These are phyloP conservation scores for Umimayanthus kanabou DNA, from an alignment of 92 coral and sea anemone species.

Conservation along the genomic window DNA sequence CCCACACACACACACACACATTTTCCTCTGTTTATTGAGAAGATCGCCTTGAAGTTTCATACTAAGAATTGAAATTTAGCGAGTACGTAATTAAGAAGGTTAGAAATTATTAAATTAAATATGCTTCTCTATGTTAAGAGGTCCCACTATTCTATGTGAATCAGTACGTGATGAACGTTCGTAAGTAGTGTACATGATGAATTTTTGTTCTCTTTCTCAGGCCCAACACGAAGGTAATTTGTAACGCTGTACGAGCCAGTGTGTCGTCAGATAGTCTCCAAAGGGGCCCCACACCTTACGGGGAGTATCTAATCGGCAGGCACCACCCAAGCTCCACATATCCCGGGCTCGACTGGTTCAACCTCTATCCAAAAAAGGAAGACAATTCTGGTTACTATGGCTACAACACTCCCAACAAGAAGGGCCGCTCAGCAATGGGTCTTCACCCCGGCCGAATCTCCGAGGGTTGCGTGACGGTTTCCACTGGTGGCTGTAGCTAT, in stretches of 20 bases:
- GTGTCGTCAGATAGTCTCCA: background rate
- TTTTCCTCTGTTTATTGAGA: no score
- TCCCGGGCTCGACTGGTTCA: slow-evolving; percentile 46
- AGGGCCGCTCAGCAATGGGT: slow-evolving; percentile 50
- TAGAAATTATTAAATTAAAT: no score
- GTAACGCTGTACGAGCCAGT: background rate
- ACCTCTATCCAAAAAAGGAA: slow-evolving; percentile 53
- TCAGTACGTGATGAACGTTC: no score
- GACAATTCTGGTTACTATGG: slow-evolving; percentile 61
- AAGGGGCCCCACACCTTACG: slow-evolving; percentile 38
- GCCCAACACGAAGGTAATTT: background rate
- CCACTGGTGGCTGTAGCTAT: background rate
- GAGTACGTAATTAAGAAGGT: no score
- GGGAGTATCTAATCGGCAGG: slow-evolving; percentile 50
- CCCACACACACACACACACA: no score
- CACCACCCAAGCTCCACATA: background rate
- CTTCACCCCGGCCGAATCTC: slow-evolving; percentile 46
- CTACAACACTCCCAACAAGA: slow-evolving; percentile 12
- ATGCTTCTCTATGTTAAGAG: no score
- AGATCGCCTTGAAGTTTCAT: no score
- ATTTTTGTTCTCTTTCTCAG: background rate
- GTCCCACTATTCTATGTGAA: no score
- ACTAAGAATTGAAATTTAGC: no score
- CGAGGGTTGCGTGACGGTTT: slow-evolving; percentile 53
- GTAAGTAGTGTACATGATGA: background rate